Evolutionary conservation across 1,140 invertebrate genomes (phyloP).

Genomic region (Trichomalopsis sarcophagae): DNA sequence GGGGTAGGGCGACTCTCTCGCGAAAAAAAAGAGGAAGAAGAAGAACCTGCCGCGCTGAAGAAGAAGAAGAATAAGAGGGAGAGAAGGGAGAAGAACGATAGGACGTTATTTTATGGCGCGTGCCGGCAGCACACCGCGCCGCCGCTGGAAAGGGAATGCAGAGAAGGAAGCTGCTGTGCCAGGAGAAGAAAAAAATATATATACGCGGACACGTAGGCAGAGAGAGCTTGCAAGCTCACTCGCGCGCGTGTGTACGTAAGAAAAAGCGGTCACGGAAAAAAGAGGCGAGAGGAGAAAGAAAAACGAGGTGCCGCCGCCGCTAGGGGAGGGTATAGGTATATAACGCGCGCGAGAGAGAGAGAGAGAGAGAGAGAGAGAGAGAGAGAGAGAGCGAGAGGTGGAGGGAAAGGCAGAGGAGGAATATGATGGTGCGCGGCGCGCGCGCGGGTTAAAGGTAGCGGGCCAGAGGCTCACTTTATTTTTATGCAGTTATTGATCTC

Average conservation of each 20-base stretch:
- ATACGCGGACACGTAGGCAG: slow-evolving; percentile 17
- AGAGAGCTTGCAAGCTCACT: background rate
- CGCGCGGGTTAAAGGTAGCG: slow-evolving; percentile 73
- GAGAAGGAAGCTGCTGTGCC: slow-evolving; percentile 4
- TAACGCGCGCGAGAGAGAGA: slow-evolving; percentile 38
- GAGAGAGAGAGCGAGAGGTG: slow-evolving; percentile 55
- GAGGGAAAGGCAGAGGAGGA: slow-evolving; percentile 57
- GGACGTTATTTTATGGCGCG: slow-evolving; percentile 43
- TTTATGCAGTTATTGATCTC: slow-evolving; percentile 76
- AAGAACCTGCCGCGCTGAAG: slow-evolving; percentile 52
- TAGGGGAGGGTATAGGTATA: slow-evolving; percentile 23
- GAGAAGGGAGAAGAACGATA: slow-evolving; percentile 29
- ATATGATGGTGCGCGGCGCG: slow-evolving; percentile 51
- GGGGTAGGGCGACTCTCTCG: background rate
- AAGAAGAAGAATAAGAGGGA: slow-evolving; percentile 41
- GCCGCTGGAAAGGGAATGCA: background rate
- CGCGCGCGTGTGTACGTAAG: slow-evolving; percentile 29
- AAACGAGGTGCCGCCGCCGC: slow-evolving; percentile 42
- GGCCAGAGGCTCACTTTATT: slow-evolving; percentile 75
- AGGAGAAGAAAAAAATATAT: slow-evolving; percentile 1
- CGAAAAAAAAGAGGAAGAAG: slow-evolving; percentile 51
- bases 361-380: slow-evolving; percentile 52
- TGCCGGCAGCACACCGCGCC: background rate
- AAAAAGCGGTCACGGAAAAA: slow-evolving; percentile 48
- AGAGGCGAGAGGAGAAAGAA: slow-evolving; percentile 46